phyloP scores from a whole-genome alignment of 1,140 invertebrate genomes.

The Philotrypesis tridentata region DNA sequence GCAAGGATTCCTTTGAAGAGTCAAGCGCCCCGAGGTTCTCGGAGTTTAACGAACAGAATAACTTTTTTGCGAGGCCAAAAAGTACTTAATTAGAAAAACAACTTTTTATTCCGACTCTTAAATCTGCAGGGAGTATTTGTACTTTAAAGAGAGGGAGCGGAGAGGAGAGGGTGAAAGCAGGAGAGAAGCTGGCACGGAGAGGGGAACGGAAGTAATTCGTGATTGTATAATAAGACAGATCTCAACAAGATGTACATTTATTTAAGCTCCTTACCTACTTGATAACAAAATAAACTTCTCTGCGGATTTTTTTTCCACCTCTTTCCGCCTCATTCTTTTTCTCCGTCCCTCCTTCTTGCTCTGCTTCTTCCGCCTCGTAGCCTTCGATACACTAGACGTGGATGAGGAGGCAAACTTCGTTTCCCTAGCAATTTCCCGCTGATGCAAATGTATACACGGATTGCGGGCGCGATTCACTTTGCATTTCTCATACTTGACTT shows the following conservation, averaged over 20 bases:
- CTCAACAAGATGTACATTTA: constrained; percentile 38
- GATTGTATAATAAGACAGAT: constrained; percentile 28
- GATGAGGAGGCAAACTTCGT: constrained; percentile 31
- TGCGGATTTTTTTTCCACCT: background rate
- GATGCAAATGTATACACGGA: constrained; percentile 28
- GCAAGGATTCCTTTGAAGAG: background rate
- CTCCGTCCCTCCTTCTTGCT: background rate
- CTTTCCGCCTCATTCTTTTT: background rate
- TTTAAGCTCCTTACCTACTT: constrained; percentile 40
- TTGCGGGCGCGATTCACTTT: constrained; percentile 30
- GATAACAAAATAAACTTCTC: constrained; percentile 44
- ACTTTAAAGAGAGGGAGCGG: constrained; percentile 1
- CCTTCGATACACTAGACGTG: constrained; percentile 27
- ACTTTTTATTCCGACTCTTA: constrained; percentile 22
- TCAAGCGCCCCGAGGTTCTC: background rate
- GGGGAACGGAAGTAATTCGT: background rate
- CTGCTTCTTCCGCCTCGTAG: background rate
- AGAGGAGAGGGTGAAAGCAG: background rate
- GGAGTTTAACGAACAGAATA: background rate
- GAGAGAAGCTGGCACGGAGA: too few species aligned
- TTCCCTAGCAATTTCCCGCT: constrained; percentile 39
- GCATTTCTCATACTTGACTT: constrained; percentile 33
- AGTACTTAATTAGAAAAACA: constrained; percentile 2
- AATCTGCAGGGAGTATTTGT: background rate
- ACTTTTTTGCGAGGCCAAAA: background rate